These are phyloP conservation scores for Taenioides sp. DNA, from an alignment of 2,797 vertebrate genomes.

Conservation along the genomic window DNA sequence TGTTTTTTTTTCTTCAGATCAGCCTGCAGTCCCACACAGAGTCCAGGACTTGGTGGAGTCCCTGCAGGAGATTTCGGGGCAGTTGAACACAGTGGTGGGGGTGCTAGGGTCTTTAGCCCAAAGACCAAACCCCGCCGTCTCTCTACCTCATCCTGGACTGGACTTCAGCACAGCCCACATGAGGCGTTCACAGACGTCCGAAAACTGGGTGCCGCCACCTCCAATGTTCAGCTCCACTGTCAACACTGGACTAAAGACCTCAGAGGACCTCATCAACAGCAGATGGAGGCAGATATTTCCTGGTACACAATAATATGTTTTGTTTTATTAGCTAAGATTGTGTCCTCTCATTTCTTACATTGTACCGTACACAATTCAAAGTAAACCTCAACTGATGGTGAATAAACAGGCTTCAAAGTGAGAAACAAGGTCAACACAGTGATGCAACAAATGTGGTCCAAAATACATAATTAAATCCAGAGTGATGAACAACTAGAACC, in stretches of 20 bases:
- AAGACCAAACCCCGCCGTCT: slow-evolving; percentile 47
- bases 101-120: slow-evolving; percentile 74
- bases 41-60: slow-evolving; percentile 82
- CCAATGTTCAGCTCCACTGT: slow-evolving; percentile 39
- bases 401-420: neutral
- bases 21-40: slow-evolving; percentile 70
- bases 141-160: slow-evolving; percentile 28
- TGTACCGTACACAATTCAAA: neutral
- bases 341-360: neutral
- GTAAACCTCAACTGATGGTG: neutral
- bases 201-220: slow-evolving; percentile 64
- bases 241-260: slow-evolving; percentile 44
- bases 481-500: no score
- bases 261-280: slow-evolving; percentile 75
- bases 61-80: slow-evolving; percentile 83
- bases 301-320: slow-evolving; percentile 60
- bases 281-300: slow-evolving; percentile 86
- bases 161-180: neutral
- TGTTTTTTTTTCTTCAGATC: slow-evolving; percentile 17
- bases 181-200: slow-evolving; percentile 29
- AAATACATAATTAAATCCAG: no score
- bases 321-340: no score
- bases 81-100: slow-evolving; percentile 82
- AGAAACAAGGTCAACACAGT: neutral
- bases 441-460: no score